Conservation (phyloP, 2,888 invertebrate genomes). For the Bombylius major region DNA sequence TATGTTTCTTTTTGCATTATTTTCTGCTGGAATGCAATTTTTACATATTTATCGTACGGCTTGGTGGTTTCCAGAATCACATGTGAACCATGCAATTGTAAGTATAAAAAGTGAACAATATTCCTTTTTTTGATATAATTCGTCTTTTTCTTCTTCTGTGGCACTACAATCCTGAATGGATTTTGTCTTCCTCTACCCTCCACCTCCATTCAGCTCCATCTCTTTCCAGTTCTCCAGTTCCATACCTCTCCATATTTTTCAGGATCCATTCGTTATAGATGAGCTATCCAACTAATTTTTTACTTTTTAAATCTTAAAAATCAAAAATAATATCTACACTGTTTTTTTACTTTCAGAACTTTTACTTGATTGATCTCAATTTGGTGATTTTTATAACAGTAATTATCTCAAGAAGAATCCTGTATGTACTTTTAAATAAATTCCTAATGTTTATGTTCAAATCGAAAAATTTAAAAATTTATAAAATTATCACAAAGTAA, state of each 20-base stretch:
- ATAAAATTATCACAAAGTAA: slow-evolving; percentile 23
- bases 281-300: too few species aligned
- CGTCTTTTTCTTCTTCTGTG: too few species aligned
- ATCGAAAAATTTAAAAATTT: slow-evolving; percentile 27
- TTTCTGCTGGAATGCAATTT: slow-evolving; percentile 77
- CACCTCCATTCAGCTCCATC: neutral
- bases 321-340: too few species aligned
- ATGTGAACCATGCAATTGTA: slow-evolving; percentile 79
- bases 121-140: too few species aligned
- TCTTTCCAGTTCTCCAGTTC: too few species aligned
- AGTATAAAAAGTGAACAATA: slow-evolving; percentile 19
- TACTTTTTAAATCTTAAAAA: too few species aligned
- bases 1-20: slow-evolving; percentile 66
- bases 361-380: slow-evolving; percentile 84
- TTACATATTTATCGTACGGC: slow-evolving; percentile 89
- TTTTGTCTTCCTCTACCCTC: too few species aligned
- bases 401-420: slow-evolving; percentile 64
- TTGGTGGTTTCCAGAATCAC: slow-evolving; percentile 95
- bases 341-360: slow-evolving; percentile 56
- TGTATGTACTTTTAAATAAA: slow-evolving; percentile 49
- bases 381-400: slow-evolving; percentile 73
- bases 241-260: too few species aligned
- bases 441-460: slow-evolving; percentile 40
- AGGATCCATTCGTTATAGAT: too few species aligned
- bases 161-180: too few species aligned